Base-by-base conservation (phyloP, 2,888 invertebrate species). In the Xestia c-nigrum region DNA sequence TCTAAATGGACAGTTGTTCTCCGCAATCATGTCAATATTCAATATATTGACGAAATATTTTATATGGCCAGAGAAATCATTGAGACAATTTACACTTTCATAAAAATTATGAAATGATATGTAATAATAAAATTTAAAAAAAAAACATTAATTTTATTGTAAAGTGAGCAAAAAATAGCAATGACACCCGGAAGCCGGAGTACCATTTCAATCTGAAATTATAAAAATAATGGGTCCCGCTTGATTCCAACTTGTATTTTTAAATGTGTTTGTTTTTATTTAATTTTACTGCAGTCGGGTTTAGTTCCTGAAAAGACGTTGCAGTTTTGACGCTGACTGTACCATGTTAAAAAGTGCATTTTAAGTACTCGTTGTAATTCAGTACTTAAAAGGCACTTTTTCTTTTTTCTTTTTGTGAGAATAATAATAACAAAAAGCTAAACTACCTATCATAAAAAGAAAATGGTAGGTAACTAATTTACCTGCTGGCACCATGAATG, bases 31-130 rank as follows among this genome's bases (percentile, higher is more conserved):
- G 75, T 31, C 70, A 50, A 75, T 72, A 47, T 40, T 70, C 40
- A 69, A 65, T n/a, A 52, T 71, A 71, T 73, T 77, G 64, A 14
- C 68, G 59, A 72, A 76, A 69, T 72, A 40, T 24, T 70, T 69
- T 70, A 55, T 52, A 66, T 61, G 70, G 38, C 38, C 6, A 10
- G 50, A 21, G 9, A 50, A 52, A 38, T 43, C n/a, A 31, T 19
- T 55, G 16, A 47, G 19, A 50, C 9, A 14, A 59, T 43, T 31
- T 57, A 10, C 43, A 40, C 71, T 50, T 69, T 64, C 14, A 38
- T 57, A 47, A 78, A 4, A 14, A 16, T 43, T 3, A 9, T 76
- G 19, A 24, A 21, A n/a, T 9, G 40, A n/a, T 9, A 7, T 21
- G 16, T 47, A 21, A 71, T 71, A 10, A 10, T 3, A 38, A 38